Base-by-base conservation (phyloP, 1,140 invertebrate genomes). In the Drosophila kurseongensis region DNA sequence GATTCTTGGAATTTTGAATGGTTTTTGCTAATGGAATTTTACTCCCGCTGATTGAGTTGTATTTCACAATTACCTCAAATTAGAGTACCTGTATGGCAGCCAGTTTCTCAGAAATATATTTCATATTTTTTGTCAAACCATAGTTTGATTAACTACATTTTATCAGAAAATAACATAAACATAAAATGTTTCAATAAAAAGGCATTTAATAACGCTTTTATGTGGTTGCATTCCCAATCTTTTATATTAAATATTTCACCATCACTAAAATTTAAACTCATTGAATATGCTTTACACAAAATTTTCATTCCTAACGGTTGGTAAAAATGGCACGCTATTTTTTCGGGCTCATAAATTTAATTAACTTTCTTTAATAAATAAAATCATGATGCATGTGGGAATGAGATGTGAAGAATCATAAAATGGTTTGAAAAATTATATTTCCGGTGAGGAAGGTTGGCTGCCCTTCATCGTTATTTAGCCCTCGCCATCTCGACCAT, bases 381-480 rank as follows among this genome's bases (percentile, higher is more conserved):
- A 56, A 80, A 76, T 80, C 52, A 80, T 32, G 23, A 0, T 27
- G 41, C 13, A 27, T 6, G 5, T 62, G 8, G 5, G 13, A 48
- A 8, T 8, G 14, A 29, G 13, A 32, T 9, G 35, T 23, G 41
- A 42, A 29, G 35, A 67, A 27, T 16, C 50, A 36, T 42, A 61
- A 68, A 82, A 78, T 67, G 57, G 67, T 67, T 74, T 66, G 61
- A 77, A 78, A 82, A 67, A 82, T 81, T 45, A 81, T 77, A 76
- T 77, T 81, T 76, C 47, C 52, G 58, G 10, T 50, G 38, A 13
- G 5, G 52, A 29, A 48, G 29, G 29, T 32, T 32, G 6, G 29
- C 29, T 6, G 45, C 45, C 45, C 45, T 36, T 13, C 41, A 13
- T 44, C 1, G 18, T 27, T 27, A 13, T 13, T 32, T 27, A 52